Base-by-base conservation (phyloP, 2,797 vertebrate species). In the Notolepis coatsorum region DNA sequence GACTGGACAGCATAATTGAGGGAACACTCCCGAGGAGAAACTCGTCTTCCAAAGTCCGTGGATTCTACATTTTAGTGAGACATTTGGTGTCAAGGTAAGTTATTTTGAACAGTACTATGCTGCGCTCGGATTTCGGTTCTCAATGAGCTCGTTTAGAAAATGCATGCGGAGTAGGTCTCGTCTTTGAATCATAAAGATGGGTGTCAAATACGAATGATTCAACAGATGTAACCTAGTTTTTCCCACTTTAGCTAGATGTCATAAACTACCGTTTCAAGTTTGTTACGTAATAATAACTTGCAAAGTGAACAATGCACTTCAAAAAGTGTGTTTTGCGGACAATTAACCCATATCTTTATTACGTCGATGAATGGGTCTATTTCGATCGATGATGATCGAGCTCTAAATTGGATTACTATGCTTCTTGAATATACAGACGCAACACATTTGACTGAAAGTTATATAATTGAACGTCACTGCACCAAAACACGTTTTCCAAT, bases 81-180 rank as follows among this genome's bases (percentile, higher is more conserved):
- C 73, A 70, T 82, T 84, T 78, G 72, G 80, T 77, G 79, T 63
- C 57, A 69, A 85, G 90, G 91, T 93, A 88, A 91, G 86, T 88
- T 89, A 28, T 20, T 12, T 21, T 57, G 7, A 31, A 47, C 12
- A 42, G 31, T 7, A n/a, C n/a, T n/a, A 39, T 21, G 5, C 37
- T 47, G 6, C 18, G 24, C 68, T 51, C 35, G 59, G 10, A 42
- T 64, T 51, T 65, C 7, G 9, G 41, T 42, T n/a, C 54, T 53
- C 37, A 27, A 23, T 57, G 25, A 61, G 48, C 2, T 46, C 42
- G 60, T 48, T 31, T 30, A 61, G 1, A 9, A n/a, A 39, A 50
- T 42, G 54, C 30, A 10, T 9, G 38, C 8, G 18, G 12, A 25
- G 31, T 24, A 35, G 12, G 6, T 39, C 9, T n/a, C 10, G 35